Evolutionary conservation across 2,888 invertebrate genomes (phyloP).

Genomic region (Timandra comae): DNA sequence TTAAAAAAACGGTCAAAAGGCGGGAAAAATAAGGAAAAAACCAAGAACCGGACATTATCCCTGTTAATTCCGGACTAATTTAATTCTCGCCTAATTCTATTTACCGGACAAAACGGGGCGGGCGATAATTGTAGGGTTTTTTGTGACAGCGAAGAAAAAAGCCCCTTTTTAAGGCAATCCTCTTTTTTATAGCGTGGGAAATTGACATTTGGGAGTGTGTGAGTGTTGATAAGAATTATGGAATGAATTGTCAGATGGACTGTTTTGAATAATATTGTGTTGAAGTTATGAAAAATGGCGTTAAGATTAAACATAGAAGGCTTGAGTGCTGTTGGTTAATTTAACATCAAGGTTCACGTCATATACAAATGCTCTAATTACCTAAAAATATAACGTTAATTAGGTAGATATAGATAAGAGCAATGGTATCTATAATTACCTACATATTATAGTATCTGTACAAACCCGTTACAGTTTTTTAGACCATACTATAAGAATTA

Average conservation of each 20-base stretch:
- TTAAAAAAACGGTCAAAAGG: constrained; percentile 38
- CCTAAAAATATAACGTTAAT: no score
- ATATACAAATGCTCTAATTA: no score
- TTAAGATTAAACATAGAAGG: no score
- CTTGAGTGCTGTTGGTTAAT: no score
- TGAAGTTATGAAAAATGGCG: no score
- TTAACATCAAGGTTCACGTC: no score
- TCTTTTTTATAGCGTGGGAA: constrained; percentile 48
- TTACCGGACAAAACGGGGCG: constrained; percentile 68
- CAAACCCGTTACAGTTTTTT: no score
- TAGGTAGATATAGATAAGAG: no score
- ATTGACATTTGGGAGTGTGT: constrained; percentile 24
- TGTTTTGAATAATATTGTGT: no score
- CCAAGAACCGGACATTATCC: constrained; percentile 67
- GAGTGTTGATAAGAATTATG: constrained; percentile 16
- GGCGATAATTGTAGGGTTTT: constrained; percentile 71
- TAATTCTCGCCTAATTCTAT: constrained; percentile 76
- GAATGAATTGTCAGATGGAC: constrained; percentile 16
- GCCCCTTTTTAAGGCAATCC: constrained; percentile 41
- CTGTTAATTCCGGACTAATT: constrained; percentile 74
- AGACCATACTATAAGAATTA: no score
- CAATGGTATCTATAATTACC: no score
- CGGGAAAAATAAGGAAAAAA: constrained; percentile 60
- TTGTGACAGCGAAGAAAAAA: constrained; percentile 53
- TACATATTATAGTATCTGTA: no score